Percentiles rank a stretch among this genome's conserved stretches.
Evolutionary conservation across 2,888 invertebrate species (phyloP).

Genomic region (Heliconius hortense): DNA sequence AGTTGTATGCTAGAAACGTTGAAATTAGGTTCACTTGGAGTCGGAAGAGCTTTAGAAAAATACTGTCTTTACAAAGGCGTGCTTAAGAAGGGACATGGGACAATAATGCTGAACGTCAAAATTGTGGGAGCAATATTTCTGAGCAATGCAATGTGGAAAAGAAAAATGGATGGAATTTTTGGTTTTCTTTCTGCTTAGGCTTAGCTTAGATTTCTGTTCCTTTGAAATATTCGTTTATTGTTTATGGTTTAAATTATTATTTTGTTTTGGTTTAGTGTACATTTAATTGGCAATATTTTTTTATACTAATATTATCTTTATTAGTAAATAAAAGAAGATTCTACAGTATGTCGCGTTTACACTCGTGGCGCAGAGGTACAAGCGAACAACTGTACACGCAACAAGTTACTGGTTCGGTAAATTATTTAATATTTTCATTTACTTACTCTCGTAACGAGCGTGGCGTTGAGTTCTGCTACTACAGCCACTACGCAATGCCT

Average conservation of each 20-base stretch:
- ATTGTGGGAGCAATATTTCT: conserved; percentile 14
- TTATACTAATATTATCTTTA: no score
- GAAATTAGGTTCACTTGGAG: conserved; percentile 31
- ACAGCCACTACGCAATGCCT: no score
- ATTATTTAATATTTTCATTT: no score
- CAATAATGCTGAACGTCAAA: conserved; percentile 26
- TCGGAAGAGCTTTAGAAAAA: conserved; percentile 28
- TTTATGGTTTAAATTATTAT: background rate
- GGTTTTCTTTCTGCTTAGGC: conserved; percentile 2
- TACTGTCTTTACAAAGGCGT: conserved; percentile 28
- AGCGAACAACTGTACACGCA: no score
- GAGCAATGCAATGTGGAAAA: background rate
- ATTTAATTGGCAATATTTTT: background rate
- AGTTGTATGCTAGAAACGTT: conserved; percentile 29
- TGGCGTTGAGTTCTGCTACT: no score
- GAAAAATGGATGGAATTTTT: background rate
- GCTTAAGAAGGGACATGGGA: conserved; percentile 30
- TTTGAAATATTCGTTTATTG: background rate
- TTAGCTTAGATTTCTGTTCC: background rate
- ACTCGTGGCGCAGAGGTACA: no score
- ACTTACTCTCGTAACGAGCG: no score
- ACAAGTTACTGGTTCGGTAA: no score
- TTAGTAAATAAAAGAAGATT: no score
- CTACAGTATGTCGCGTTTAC: no score
- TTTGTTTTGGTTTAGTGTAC: background rate